Evolutionary conservation across 2,797 vertebrate genomes (phyloP).

Genomic region (Tiaroga cobitis): DNA sequence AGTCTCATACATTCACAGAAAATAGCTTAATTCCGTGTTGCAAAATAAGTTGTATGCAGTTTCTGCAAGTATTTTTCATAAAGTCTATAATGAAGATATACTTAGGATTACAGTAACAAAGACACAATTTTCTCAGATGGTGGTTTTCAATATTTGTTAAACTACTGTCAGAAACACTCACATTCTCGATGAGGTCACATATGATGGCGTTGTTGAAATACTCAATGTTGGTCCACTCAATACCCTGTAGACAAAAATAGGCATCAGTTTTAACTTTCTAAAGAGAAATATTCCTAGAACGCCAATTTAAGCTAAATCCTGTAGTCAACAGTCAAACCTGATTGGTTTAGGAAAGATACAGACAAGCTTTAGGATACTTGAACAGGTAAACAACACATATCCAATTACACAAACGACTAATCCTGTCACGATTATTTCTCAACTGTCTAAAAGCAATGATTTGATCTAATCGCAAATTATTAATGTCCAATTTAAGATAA

Average conservation of each 20-base stretch:
- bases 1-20: neutral
- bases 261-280: neutral
- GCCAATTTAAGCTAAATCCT: neutral
- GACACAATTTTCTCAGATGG: neutral
- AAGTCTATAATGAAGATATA: neutral
- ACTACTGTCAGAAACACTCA: conserved; percentile 74
- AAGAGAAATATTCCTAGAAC: conserved; percentile 14
- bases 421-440: neutral
- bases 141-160: too few relatives aligned
- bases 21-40: neutral
- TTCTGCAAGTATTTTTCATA: neutral
- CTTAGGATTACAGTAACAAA: neutral
- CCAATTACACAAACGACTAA: neutral
- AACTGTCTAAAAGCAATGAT: neutral
- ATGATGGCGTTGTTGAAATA: conserved; percentile 99
- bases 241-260: conserved; percentile 80
- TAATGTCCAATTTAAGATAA: neutral
- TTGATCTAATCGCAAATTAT: neutral
- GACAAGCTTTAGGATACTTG: neutral
- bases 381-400: conserved; percentile 10
- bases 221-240: conserved; percentile 98
- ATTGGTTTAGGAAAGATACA: conserved; percentile 44
- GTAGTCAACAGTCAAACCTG: conserved; percentile 17
- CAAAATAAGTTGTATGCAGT: neutral
- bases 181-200: conserved; percentile 98